Evolutionary conservation across 2,888 invertebrate genomes (phyloP), one percentile per base, ranked within the genome.

Genomic region (Ormyrus thymus): DNA sequence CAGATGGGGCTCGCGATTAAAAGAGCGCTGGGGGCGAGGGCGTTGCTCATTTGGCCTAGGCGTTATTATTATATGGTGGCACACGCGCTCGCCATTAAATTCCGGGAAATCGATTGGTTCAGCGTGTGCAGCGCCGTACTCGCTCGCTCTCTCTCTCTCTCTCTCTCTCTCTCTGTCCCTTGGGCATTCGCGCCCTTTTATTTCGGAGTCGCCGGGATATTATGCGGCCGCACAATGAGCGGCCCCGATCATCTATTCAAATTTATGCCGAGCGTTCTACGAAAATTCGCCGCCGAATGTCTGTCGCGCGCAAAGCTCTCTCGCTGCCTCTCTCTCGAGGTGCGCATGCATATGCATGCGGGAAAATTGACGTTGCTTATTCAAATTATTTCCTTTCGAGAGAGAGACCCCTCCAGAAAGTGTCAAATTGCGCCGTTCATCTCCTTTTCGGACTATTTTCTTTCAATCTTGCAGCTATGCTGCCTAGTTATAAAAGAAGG

Each of bases 1-100:
- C 89, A 88, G 87, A 88, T 87, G 88, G 87, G 84, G 79, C 82
- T 84, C 79, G 83, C 86, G 85, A 87, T 88, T 86, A 86, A 86
- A 85, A 84, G 84, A 48, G 56, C 81, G 56, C 81, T 45, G 56
- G 46, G 59, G 43, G 83, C 83, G 85, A 84, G 86, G 87, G 87
- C 87, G 88, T 87, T 87, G 88, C 86, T 88, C 88, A 86, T 88
- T 89, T 88, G 80, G 83, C 82, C 79, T 79, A 59, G 75, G 65
- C 74, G 51, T 13, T 68, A 62, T 11, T 68, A 76, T 76, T 56
- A 13, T 13, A 29, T 29, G 56, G 56, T 62, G 64, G 68, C 53
- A 56, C 56, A 48, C 46, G 50, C 65, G 50, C 58, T 10, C 48
- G 7, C 69, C 68, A 73, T 74, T 77, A 74, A 77, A 75, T 87